phyloP scores from a whole-genome alignment of 2,888 invertebrate species.

The Temnothorax ravouxi region DNA sequence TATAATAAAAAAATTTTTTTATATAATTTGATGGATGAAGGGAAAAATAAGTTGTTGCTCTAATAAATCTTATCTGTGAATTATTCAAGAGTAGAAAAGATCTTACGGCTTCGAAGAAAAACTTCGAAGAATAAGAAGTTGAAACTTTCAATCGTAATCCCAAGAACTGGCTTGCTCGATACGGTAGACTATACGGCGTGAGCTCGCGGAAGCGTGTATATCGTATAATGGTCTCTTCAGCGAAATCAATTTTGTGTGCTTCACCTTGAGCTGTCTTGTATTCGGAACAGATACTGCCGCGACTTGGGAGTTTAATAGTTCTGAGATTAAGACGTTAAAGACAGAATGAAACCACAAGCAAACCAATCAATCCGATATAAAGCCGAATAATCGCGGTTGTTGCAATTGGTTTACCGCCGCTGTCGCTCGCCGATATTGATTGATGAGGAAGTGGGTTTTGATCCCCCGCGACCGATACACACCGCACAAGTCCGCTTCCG shows the following conservation, averaged over 20 bases:
- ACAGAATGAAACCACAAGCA: conserved; percentile 19
- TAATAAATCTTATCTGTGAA: background rate
- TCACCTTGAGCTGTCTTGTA: background rate
- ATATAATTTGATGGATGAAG: background rate
- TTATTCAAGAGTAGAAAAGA: conserved; percentile 23
- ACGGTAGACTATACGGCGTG: background rate
- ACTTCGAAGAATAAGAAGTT: background rate
- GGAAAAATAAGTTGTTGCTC: conserved; percentile 18
- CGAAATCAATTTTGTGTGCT: conserved; percentile 24
- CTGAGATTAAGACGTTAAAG: conserved; percentile 46
- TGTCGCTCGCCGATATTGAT: conserved; percentile 42
- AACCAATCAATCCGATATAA: conserved; percentile 44
- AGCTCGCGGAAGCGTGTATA: conserved; percentile 8
- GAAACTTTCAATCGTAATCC: conserved; percentile 17
- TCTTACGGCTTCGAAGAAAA: background rate
- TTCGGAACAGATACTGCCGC: background rate
- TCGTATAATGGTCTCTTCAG: conserved; percentile 5
- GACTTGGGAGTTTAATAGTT: conserved; percentile 42
- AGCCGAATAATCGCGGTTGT: conserved; percentile 31
- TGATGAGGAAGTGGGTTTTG: conserved; percentile 38
- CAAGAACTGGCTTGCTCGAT: background rate
- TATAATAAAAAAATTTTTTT: background rate
- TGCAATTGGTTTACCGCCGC: conserved; percentile 29
- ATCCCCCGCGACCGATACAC: background rate
- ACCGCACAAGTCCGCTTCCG: background rate